Evolutionary conservation across 2,113 vertebrate species (phyloP).

Genomic region (Macquaria ambigua): DNA sequence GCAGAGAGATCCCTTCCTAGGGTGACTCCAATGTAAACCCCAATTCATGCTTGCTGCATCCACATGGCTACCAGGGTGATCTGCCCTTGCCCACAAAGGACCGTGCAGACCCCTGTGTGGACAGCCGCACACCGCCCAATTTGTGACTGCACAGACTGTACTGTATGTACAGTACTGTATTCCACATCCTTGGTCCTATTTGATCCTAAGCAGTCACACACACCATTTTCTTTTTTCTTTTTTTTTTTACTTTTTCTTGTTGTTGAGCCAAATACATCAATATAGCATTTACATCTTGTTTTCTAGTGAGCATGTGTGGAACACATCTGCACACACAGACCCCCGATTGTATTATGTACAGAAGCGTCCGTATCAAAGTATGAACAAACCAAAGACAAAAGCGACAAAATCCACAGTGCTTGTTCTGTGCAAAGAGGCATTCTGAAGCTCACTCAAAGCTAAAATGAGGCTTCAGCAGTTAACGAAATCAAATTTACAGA

Average conservation of each 20-base stretch:
- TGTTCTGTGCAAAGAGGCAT: background rate
- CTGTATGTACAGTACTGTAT: background rate
- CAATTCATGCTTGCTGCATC: background rate
- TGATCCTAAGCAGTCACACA: background rate
- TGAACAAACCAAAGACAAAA: background rate
- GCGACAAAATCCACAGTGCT: background rate
- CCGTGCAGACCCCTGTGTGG: too few species aligned
- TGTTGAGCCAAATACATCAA: background rate
- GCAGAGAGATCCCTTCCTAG: background rate
- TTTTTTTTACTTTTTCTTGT: background rate
- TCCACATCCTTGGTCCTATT: background rate
- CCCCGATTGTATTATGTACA: background rate
- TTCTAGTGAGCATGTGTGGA: background rate
- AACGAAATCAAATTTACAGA: background rate
- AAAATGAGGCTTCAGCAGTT: background rate
- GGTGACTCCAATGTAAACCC: background rate
- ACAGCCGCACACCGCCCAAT: too few species aligned
- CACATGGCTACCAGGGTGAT: background rate
- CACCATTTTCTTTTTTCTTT: too few species aligned
- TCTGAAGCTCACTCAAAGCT: background rate
- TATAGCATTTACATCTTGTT: background rate
- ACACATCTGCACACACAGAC: too few species aligned
- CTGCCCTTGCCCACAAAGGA: too few species aligned
- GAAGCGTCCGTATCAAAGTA: background rate
- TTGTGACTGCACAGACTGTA: too few species aligned